Base-by-base conservation (phyloP, 2,113 vertebrate species). In the Hyaena hyaena region DNA sequence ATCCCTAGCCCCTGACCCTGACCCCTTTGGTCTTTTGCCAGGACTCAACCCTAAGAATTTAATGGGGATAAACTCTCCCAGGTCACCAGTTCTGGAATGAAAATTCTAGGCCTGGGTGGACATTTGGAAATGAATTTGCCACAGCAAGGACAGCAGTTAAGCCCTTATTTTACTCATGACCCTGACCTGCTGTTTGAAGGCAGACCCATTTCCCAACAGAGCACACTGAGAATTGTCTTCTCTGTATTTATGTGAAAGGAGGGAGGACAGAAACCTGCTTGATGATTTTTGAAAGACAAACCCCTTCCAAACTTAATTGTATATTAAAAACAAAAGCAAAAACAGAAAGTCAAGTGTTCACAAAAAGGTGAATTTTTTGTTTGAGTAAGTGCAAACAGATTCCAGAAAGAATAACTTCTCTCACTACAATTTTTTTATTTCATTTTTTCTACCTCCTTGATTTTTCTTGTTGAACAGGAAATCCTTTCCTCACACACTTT, bases 271-370 rank as follows among this genome's bases (percentile, higher is more conserved):
- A 45, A 68, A 24, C 45, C 23, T 83, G 24, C 50, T 3, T 55
- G 50, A 68, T 84, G 48, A 39, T 65, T 80, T 94, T 88, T 63
- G 19, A 87, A 96, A 87, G 76, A 76, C 14, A 74, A 23, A 6
- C 4, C 12, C 17, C 33, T 68, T 55, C 24, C 35, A 77, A 28
- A 92, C 79, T 89, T 89, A 45, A 71, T 73, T 31, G 8, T 33
- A 15, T 58, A n/a, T 48, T 90, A 79, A 93, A 96, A 95, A 76
- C 11, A 87, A 63, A 63, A 83, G 68, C 53, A 48, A 48, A 55
- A 89, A 61, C 48, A 35, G 31, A 55, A 81, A 14, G 28, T 74
- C 58, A 76, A 90, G 39, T 9, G 31, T 90, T 79, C 93, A 63
- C 4, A 69, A 80, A 39, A 81, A 4, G 7, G 16, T 26, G 16